phyloP scores from a whole-genome alignment of 2,797 vertebrate genomes.

The Sternarchorhynchus goeldii region DNA sequence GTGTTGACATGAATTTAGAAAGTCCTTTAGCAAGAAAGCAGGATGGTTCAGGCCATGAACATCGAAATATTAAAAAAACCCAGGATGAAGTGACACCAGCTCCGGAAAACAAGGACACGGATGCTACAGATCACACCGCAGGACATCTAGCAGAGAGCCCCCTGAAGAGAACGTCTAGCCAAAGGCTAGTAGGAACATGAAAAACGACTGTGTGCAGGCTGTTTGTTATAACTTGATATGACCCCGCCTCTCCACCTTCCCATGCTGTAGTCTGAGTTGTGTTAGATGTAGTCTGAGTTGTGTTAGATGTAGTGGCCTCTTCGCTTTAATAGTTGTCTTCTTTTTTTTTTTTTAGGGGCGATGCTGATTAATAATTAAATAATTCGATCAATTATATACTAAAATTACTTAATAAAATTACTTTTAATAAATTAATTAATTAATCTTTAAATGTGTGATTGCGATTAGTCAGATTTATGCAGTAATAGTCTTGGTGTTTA shows the following conservation, averaged over 20 bases:
- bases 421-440: too few relatives aligned
- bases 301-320: constrained; percentile 7
- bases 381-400: too few relatives aligned
- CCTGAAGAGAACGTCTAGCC: constrained; percentile 66
- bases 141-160: constrained; percentile 63
- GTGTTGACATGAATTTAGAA: constrained; percentile 48
- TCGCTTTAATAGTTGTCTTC: not conserved
- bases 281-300: constrained; percentile 14
- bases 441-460: too few relatives aligned
- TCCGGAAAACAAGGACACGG: constrained; percentile 51
- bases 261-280: constrained; percentile 27
- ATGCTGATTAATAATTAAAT: not conserved
- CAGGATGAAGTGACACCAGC: constrained; percentile 52
- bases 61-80: constrained; percentile 48
- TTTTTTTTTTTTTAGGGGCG: not conserved
- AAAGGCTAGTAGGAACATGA: constrained; percentile 92
- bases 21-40: constrained; percentile 60
- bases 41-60: constrained; percentile 53
- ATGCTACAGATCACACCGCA: constrained; percentile 52
- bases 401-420: too few relatives aligned
- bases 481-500: too few relatives aligned
- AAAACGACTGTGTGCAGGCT: constrained; percentile 74
- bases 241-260: not conserved
- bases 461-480: too few relatives aligned
- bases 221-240: constrained; percentile 79